Base-by-base conservation (phyloP, 2,888 invertebrate genomes). In the Philhelius pedissequus region DNA sequence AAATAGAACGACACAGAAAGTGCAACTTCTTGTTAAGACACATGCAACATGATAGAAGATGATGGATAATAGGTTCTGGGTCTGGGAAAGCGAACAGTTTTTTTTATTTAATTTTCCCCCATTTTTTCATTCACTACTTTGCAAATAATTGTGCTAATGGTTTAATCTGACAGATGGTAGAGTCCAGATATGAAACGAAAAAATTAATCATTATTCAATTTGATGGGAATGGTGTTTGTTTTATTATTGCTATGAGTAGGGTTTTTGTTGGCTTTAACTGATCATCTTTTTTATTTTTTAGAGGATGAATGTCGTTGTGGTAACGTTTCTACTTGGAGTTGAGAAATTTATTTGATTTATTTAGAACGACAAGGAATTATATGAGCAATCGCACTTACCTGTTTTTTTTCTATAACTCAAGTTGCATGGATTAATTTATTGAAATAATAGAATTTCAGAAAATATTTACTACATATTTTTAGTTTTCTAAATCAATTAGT, bases 1-100 rank as follows among this genome's bases (percentile, higher is more conserved):
- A 30, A 62, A 48, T 71, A 60, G 71, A 75, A 80, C 75, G 62
- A 71, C 48, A 68, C 62, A 68, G 84, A 84, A 84, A 84, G 84
- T 84, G 80, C 60, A 76, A 84, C 68, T 75, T 62, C 70, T 75
- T 66, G 43, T 68, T 75, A 75, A 27, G 54, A 60, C 27, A 43
- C n/a, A 40, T 22, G 15, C 58, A 45, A n/a, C 13, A n/a, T 52
- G 54, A 50, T 66, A 58, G 20, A 56, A 18, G 27, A 62, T 68
- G 70, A 60, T 74, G 68, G 20, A 30, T 77, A 45, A 25, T 32
- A 64, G 0, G 27, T 18, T 43, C 43, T 11, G 68, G 48, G 13
- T 5, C 18, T 48, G 82, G 54, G 82, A 77, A 73, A 54, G 79
- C 35, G 22, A 68, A 52, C 8, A 35, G n/a, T 73, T 50, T 62